Percentiles rank a stretch among this genome's conserved stretches.
These are phyloP conservation scores for Stomatorhinus walkeri DNA, from an alignment of 2,797 vertebrate species.

Conservation along the genomic window DNA sequence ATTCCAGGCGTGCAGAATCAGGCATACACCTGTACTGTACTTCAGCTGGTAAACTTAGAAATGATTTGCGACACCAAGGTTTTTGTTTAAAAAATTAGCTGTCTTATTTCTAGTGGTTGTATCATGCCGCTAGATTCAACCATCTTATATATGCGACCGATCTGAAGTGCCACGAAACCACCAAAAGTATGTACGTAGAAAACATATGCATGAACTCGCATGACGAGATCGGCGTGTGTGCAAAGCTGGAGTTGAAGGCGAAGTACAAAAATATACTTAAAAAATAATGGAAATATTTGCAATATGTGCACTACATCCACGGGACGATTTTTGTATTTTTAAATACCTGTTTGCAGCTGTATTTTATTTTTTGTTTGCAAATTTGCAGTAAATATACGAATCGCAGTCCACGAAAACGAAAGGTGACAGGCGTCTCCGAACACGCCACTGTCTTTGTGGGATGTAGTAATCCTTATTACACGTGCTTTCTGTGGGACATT, in stretches of 20 bases:
- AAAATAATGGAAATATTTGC: neutral
- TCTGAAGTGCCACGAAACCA: slow-evolving; percentile 6
- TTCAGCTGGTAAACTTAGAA: slow-evolving; percentile 9
- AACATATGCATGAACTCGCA: neutral
- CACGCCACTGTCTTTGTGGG: slow-evolving; percentile 7
- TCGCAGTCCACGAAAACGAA: slow-evolving; percentile 10
- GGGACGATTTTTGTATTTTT: neutral
- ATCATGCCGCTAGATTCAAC: neutral
- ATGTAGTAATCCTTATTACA: slow-evolving; percentile 9
- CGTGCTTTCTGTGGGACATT: slow-evolving; percentile 1
- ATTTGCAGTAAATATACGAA: neutral
- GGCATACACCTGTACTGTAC: slow-evolving; percentile 8
- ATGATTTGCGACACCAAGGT: neutral
- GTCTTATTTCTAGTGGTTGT: neutral
- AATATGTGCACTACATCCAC: neutral
- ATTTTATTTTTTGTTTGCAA: slow-evolving; percentile 3
- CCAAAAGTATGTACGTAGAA: slow-evolving; percentile 12
- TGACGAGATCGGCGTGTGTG: neutral
- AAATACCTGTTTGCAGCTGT: neutral
- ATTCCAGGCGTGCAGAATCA: neutral
- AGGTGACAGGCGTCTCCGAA: slow-evolving; percentile 7
- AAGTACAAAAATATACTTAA: neutral
- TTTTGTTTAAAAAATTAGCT: neutral
- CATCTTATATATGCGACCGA: neutral
- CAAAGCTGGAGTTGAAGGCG: neutral